Evolutionary conservation across 2,113 vertebrate species (phyloP), one percentile per base, ranked within the genome.

Genomic region (Xenopus borealis): DNA sequence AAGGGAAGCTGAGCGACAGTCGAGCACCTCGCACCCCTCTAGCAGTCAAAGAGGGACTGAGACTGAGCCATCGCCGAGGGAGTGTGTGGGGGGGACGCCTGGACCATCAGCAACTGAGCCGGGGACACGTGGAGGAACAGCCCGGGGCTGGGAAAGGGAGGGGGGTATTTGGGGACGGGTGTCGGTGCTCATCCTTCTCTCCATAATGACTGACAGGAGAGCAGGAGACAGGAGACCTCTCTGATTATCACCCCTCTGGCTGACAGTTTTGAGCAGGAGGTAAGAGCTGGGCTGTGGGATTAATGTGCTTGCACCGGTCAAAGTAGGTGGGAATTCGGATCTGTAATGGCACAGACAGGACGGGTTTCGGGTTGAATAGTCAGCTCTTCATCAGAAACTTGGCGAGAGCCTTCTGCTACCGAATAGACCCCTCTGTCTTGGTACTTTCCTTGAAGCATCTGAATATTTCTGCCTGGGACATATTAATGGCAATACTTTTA

Each of bases 121-220:
- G 65, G 72, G 65, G 46, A 68, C 73, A 77, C 74, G 74, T 77
- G 74, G 66, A 10, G 67, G 74, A 57, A 66, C 66, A 69, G 73
- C 73, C 72, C 58, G 16, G 72, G 23, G 69, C 13, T 52, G 16
- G 30, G 11, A 2, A n/a, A 47, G 12, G 45, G 10, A 0, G 72
- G 16, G 46, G n/a, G 71, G 17, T n/a, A n/a, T 58, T 55, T 47
- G 20, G 23, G 11, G 55, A 11, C 10, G 65, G 55, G 66, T 62
- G 46, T 40, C 65, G 55, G 44, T 44, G 58, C 40, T 63, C 9
- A 45, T 44, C n/a, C n/a, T n/a, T 14, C 30, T 64, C 66, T 16
- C 17, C 57, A 55, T 44, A n/a, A 47, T 62, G 78, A 67, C 20
- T 23, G 63, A 64, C 65, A 62, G 71, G 47, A 72, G 71, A 72